These are phyloP conservation scores for Phalacrocorax brasilianus DNA, from an alignment of 2,113 vertebrate species.

Conservation along the genomic window DNA sequence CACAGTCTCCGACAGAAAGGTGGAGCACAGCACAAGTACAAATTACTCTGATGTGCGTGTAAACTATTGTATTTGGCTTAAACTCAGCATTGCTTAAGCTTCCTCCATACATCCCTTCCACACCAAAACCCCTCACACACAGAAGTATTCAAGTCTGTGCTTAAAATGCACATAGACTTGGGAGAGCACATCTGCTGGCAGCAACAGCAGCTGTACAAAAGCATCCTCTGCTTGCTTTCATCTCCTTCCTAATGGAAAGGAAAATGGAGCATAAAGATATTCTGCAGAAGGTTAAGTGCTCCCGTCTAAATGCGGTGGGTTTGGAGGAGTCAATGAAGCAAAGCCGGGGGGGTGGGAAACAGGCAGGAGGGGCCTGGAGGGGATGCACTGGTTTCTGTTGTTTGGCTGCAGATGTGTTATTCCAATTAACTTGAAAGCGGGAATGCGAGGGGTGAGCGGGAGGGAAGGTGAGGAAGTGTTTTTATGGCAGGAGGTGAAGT, in stretches of 20 bases:
- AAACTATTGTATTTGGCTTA: background rate
- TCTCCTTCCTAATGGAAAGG: constrained; percentile 68
- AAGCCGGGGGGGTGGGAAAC: background rate
- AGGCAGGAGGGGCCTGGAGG: background rate
- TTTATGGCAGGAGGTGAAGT: constrained; percentile 27
- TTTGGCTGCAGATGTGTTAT: constrained; percentile 41
- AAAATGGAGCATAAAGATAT: constrained; percentile 78
- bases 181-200: constrained; percentile 4
- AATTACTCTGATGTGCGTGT: background rate
- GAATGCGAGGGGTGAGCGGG: background rate
- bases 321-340: constrained; percentile 42
- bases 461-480: background rate
- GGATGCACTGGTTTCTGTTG: background rate
- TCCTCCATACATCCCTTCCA: background rate
- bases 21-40: background rate
- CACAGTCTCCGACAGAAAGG: background rate
- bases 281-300: constrained; percentile 75
- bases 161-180: background rate
- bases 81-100: background rate
- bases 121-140: background rate
- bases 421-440: constrained; percentile 42
- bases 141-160: background rate
- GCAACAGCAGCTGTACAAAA: constrained; percentile 31
- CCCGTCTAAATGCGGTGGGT: constrained; percentile 11
- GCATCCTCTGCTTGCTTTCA: constrained; percentile 64